These are phyloP conservation scores for Drosophila fulvimacula DNA, from an alignment of 2,888 invertebrate species.

Conservation along the genomic window DNA sequence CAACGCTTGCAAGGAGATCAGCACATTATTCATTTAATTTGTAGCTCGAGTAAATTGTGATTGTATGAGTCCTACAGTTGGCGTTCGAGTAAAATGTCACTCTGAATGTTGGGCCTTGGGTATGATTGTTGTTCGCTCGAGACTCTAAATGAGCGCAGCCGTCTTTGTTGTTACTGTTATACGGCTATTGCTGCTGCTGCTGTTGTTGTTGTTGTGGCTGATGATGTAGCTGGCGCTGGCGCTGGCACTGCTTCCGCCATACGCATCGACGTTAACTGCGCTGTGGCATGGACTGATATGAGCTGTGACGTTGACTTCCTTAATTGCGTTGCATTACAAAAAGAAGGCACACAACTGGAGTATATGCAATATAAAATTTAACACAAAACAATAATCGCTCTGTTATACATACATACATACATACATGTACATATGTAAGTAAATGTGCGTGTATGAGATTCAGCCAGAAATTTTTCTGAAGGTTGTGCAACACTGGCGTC, in stretches of 20 bases:
- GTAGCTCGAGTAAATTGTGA: slow-evolving; percentile 20
- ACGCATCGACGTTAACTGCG: slow-evolving; percentile 37
- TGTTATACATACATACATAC: slow-evolving; percentile 19
- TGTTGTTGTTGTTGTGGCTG: slow-evolving; percentile 37
- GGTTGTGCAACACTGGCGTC: slow-evolving; percentile 67
- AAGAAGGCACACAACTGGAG: slow-evolving; percentile 50
- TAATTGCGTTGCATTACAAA: slow-evolving; percentile 51
- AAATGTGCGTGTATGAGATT: slow-evolving; percentile 34
- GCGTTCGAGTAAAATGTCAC: slow-evolving; percentile 37
- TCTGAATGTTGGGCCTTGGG: slow-evolving; percentile 18
- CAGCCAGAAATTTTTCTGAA: slow-evolving; percentile 30
- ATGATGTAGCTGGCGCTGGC: slow-evolving; percentile 27
- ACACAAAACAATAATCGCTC: slow-evolving; percentile 56
- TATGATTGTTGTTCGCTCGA: slow-evolving; percentile 49
- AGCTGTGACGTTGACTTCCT: slow-evolving; percentile 50
- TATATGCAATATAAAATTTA: slow-evolving; percentile 55
- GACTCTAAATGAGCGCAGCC: slow-evolving; percentile 39
- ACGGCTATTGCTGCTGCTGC: slow-evolving; percentile 15
- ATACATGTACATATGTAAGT: slow-evolving; percentile 21
- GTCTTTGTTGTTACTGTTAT: slow-evolving; percentile 52
- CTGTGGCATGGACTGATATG: slow-evolving; percentile 36
- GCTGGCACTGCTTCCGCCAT: slow-evolving; percentile 62
- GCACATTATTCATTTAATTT: slow-evolving; percentile 61
- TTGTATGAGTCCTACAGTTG: slow-evolving; percentile 19
- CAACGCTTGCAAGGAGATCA: slow-evolving; percentile 49